Evolutionary conservation across 2,888 invertebrate genomes (phyloP), one percentile per base, ranked within the genome.

Genomic region (Sarcophaga carnaria): DNA sequence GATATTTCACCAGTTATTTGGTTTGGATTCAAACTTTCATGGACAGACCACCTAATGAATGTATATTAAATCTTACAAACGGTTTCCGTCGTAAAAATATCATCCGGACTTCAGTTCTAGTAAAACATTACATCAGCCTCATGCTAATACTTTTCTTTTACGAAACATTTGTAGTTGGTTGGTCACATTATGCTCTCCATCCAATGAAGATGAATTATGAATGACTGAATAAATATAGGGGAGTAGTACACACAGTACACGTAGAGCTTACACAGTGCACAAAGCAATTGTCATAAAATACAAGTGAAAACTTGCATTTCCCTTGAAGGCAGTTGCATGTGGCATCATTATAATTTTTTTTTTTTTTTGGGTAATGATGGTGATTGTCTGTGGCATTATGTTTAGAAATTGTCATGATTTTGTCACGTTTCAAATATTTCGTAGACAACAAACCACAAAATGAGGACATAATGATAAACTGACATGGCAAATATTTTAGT

Each of bases 361-460:
- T 37, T 37, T 37, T 37, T 37, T 37, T 37, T 2, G 37, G 10
- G 10, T 37, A 37, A 37, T 69, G 20, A 67, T 79, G 22, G 17
- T 10, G 49, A 72, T 59, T 83, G 45, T 54, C 70, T n/a, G 17
- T 22, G 37, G 69, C 47, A 79, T 54, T 64, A 49, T 49, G 47
- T 70, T 63, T 75, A 62, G 54, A 79, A 54, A 79, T 82, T 85
- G 79, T 72, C 85, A 76, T 72, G 76, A 82, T 82, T 86, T 82
- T 86, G 85, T 79, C 71, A 82, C 70, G 54, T 67, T 70, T 82
- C 49, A 79, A 37, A 81, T 85, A 78, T 78, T 81, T 54, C 59
- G 74, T 12, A 67, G 66, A 70, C 59, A 70, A 25, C 64, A 64
- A 14, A 8, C 66, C 27, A 45, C 12, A 47, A 71, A 67, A 59